Evolutionary conservation across 2,888 invertebrate species (phyloP).

Genomic region (Boloria euphrosyne): DNA sequence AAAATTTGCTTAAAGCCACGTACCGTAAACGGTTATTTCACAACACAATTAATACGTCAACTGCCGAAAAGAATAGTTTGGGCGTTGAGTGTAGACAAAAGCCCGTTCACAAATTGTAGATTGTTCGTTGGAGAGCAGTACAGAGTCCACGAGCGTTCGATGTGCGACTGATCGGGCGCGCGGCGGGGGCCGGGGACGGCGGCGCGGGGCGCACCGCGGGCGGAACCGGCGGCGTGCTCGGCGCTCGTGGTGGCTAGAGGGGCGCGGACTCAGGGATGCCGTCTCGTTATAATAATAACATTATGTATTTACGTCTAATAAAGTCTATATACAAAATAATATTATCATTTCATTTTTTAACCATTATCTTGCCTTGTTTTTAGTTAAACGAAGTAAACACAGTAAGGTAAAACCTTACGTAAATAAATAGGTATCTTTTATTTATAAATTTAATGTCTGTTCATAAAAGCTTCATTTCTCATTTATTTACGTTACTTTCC

Average conservation of each 20-base stretch:
- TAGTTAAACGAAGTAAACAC: too few species aligned
- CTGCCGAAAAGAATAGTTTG: conserved; percentile 53
- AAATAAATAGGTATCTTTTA: too few species aligned
- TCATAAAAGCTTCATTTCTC: too few species aligned
- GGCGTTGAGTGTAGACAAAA: conserved; percentile 68
- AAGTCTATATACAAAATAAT: conserved; percentile 1
- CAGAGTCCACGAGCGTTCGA: conserved; percentile 70
- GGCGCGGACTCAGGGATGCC: conserved; percentile 52
- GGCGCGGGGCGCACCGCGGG: conserved; percentile 42
- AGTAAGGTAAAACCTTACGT: too few species aligned
- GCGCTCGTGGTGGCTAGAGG: conserved; percentile 44
- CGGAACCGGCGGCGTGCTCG: conserved; percentile 33
- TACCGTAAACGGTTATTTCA: conserved; percentile 79
- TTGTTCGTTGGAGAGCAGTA: conserved; percentile 58
- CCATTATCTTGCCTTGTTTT: too few species aligned
- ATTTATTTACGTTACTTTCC: too few species aligned
- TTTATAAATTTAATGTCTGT: too few species aligned
- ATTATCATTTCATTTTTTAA: conserved; percentile 11
- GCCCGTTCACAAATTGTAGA: conserved; percentile 64
- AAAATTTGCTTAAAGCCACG: conserved; percentile 67
- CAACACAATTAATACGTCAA: conserved; percentile 70
- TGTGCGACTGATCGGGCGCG: conserved; percentile 64
- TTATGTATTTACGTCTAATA: conserved; percentile 8
- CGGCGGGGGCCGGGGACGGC: conserved; percentile 41
- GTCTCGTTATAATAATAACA: conserved; percentile 33